Conservation (phyloP, 2,888 invertebrate genomes). For the Cyrtodaria siliqua region DNA sequence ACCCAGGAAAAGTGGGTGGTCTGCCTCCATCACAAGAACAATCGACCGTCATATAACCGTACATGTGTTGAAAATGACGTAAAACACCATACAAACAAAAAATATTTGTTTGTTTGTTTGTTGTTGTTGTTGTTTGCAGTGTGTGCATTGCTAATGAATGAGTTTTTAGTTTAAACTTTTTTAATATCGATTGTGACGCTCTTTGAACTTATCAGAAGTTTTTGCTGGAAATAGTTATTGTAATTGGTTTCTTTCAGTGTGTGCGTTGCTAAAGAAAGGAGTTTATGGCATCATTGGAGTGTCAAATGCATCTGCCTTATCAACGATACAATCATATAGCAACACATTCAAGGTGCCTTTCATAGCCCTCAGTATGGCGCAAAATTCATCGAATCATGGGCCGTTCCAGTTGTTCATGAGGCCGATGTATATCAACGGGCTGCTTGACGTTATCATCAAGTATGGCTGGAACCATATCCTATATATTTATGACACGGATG, state of each 20-base stretch:
- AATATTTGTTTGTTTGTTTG: too few relatives aligned
- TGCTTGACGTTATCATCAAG: constrained; percentile 69
- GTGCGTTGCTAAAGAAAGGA: constrained; percentile 69
- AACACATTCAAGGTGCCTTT: constrained; percentile 77
- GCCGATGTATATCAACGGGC: constrained; percentile 71
- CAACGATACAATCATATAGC: constrained; percentile 79
- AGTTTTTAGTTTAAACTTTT: too few relatives aligned
- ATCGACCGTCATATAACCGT: too few relatives aligned
- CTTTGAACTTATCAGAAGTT: too few relatives aligned
- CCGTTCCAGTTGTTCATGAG: constrained; percentile 73
- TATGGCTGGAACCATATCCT: constrained; percentile 69
- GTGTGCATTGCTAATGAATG: too few relatives aligned
- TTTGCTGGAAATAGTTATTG: too few relatives aligned
- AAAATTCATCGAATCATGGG: constrained; percentile 64
- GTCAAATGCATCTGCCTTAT: constrained; percentile 74
- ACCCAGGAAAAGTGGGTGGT: too few relatives aligned
- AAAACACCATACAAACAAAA: too few relatives aligned
- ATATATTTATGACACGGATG: constrained; percentile 77
- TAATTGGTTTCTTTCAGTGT: constrained; percentile 66
- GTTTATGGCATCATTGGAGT: constrained; percentile 75
- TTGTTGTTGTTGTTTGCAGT: too few relatives aligned
- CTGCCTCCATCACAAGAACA: too few relatives aligned
- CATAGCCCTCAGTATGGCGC: constrained; percentile 71
- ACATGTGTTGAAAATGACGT: too few relatives aligned
- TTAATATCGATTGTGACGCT: too few relatives aligned